A percentile compares a stretch with the other conserved stretches of the same genome.
These are phyloP conservation scores for Saccopteryx leptura DNA, from an alignment of 2,113 vertebrate species.

Conservation along the genomic window DNA sequence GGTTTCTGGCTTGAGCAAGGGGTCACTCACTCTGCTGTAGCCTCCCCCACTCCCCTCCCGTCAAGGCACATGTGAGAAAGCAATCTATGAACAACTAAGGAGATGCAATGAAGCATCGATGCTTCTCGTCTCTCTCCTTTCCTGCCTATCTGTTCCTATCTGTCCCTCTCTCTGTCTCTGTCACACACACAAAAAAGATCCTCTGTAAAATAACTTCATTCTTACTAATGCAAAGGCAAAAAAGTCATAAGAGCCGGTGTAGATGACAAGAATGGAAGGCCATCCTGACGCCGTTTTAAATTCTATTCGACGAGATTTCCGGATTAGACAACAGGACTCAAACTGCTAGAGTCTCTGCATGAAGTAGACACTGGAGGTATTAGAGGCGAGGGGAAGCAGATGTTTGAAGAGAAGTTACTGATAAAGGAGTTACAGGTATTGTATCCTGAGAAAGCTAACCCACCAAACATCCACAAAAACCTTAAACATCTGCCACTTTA, in stretches of 20 bases:
- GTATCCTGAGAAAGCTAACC: neutral
- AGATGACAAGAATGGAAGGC: neutral
- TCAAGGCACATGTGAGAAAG: no score
- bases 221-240: neutral
- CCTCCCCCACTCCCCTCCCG: no score
- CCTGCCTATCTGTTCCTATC: no score
- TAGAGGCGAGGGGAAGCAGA: neutral
- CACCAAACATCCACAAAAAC: neutral
- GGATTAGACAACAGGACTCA: neutral
- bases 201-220: neutral
- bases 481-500: neutral
- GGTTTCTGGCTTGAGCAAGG: no score
- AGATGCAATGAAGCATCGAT: no score
- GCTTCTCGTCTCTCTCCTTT: no score
- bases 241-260: neutral
- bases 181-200: neutral
- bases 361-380: neutral
- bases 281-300: neutral
- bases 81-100: no score
- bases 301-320: neutral
- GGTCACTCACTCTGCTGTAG: no score
- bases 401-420: neutral
- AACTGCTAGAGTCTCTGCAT: neutral
- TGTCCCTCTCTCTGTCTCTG: no score
- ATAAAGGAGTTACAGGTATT: neutral